These are phyloP conservation scores for Ooceraea biroi DNA, from an alignment of 1,140 invertebrate genomes.

Conservation along the genomic window DNA sequence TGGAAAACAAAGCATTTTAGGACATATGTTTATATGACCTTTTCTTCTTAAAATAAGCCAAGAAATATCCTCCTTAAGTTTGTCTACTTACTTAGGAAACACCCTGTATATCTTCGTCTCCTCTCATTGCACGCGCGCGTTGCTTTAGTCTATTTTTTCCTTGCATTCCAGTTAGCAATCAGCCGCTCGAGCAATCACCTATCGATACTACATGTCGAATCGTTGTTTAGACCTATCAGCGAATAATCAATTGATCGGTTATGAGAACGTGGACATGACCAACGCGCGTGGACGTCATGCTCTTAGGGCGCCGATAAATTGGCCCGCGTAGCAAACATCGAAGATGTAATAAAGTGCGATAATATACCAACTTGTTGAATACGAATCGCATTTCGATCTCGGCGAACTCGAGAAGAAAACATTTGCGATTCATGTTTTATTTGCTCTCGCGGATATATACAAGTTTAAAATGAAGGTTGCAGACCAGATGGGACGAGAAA, in stretches of 20 bases:
- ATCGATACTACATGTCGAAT: constrained; percentile 55
- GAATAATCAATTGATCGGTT: constrained; percentile 53
- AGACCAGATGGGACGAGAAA: background rate
- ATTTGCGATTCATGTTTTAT: background rate
- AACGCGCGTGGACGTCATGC: constrained; percentile 40
- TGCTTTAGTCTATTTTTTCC: constrained; percentile 10
- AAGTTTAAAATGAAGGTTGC: background rate
- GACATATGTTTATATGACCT: no score
- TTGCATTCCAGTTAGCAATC: constrained; percentile 35
- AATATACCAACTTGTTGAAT: constrained; percentile 37
- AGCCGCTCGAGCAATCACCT: constrained; percentile 27
- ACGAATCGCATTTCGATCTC: constrained; percentile 43
- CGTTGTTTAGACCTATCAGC: constrained; percentile 52
- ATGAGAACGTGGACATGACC: constrained; percentile 29
- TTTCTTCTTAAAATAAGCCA: no score
- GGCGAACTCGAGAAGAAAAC: background rate
- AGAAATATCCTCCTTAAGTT: no score
- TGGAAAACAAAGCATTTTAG: no score
- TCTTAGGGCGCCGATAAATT: constrained; percentile 41
- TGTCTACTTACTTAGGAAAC: no score
- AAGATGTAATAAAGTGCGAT: constrained; percentile 52
- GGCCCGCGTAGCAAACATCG: constrained; percentile 36
- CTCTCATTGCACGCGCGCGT: constrained; percentile 12
- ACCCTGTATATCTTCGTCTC: background rate
- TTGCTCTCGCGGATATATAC: background rate